Conservation (phyloP, 2,888 invertebrate genomes). For the Caenorhabditis sp. region DNA sequence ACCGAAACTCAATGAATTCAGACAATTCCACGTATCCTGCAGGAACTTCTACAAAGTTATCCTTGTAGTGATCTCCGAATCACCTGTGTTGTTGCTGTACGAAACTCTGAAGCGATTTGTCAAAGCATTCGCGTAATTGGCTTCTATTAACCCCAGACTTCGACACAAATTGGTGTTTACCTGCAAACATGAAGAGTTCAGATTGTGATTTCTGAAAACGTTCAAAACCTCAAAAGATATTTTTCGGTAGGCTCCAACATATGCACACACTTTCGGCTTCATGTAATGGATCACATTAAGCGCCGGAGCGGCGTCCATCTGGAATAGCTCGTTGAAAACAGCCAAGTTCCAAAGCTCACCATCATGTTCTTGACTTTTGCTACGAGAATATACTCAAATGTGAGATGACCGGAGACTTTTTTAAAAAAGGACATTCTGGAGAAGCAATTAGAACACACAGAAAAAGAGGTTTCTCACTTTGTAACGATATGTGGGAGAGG, state of each 20-base stretch:
- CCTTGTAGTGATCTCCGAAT: neutral
- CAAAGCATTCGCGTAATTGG: conserved; percentile 54
- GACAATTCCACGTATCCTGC: conserved; percentile 58
- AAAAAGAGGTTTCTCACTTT: conserved; percentile 45
- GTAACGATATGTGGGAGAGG: conserved; percentile 61
- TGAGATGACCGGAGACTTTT: conserved; percentile 53
- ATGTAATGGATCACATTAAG: conserved; percentile 68
- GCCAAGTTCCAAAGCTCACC: conserved; percentile 15
- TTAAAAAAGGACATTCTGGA: conserved; percentile 68
- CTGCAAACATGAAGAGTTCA: conserved; percentile 28
- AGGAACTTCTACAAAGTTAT: neutral
- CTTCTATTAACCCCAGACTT: conserved; percentile 53
- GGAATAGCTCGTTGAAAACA: conserved; percentile 2
- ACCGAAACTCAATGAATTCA: conserved; percentile 56
- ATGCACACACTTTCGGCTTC: conserved; percentile 67
- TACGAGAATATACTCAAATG: conserved; percentile 66
- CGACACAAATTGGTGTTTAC: conserved; percentile 46
- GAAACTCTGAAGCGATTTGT: conserved; percentile 55
- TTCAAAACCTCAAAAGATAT: conserved; percentile 58
- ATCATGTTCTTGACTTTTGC: conserved; percentile 68
- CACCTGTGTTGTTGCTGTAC: conserved; percentile 63
- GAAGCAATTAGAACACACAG: neutral
- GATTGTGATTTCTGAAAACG: too few relatives aligned
- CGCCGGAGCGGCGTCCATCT: conserved; percentile 64
- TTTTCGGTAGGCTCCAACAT: conserved; percentile 66